Evolutionary conservation across 2,113 vertebrate species (phyloP), one percentile per base, ranked within the genome.

Genomic region (Nothoprocta pentlandii): DNA sequence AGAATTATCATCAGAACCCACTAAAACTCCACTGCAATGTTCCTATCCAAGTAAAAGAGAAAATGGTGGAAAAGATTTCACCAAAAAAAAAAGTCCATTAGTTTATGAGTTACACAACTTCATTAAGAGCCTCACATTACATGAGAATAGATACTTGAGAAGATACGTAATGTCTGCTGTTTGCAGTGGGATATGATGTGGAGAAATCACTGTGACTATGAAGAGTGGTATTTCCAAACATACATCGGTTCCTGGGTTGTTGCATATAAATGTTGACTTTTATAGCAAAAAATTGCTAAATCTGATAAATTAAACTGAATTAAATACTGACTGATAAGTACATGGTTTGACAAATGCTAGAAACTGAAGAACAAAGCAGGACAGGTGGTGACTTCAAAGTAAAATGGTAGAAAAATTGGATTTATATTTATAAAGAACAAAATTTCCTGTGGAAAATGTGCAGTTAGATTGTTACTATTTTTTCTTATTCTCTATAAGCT

Each of bases 11-110:
- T 54, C 12, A 76, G 70, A 94, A 91, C 5, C 3, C 47, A 87
- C 20, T 3, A 77, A 84, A 63, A 87, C 6, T 49, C 70, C 14
- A 61, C 8, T 80, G 66, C 39, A 89, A 20, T 8, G 15, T 42
- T 59, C 46, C 9, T 34, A 81, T 25, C 1, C 5, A 54, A 10
- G 9, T 34, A 16, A 74, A 82, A 68, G 20, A 80, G 20, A 74
- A 80, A 86, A 90, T 23, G 20, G 32, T 56, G 51, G 77, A 77
- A 82, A 53, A 21, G 83, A 69, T 12, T 73, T 67, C 23, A 89
- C 32, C 3, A 15, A 58, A 92, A 56, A 13, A 39, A 39, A 39
- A 39, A 66, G 66, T 70, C 46, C 69, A 47, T 74, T 86, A 87
- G 30, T 13, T 77, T 80, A 54, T 41, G 25, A 69, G 21, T 34